Evolutionary conservation across 2,113 vertebrate genomes (phyloP).

Genomic region (Tachysurus fulvidraco): DNA sequence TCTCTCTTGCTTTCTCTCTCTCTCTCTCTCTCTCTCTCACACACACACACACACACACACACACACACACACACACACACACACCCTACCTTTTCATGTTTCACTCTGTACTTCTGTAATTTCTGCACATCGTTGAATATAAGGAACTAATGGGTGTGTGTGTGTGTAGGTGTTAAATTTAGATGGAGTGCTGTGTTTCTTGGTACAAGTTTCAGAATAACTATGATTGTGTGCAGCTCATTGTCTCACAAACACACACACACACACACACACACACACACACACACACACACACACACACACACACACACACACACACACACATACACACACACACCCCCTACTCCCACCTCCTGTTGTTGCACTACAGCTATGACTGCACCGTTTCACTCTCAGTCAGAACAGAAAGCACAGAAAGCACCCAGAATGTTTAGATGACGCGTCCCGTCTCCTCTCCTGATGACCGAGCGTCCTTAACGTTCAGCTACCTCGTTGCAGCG

Average conservation of each 20-base stretch:
- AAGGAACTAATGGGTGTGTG: not conserved
- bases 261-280: not conserved
- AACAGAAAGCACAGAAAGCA: not conserved
- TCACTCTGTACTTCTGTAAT: constrained; percentile 6
- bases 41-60: constrained; percentile 4
- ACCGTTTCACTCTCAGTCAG: constrained; percentile 42
- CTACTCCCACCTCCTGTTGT: not conserved
- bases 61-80: not conserved
- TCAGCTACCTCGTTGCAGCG: not conserved
- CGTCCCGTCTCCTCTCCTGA: not conserved
- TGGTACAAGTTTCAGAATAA: not conserved
- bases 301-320: not conserved
- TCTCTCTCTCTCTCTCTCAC: not conserved
- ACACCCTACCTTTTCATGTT: not conserved
- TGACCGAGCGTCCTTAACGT: not conserved
- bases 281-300: not conserved
- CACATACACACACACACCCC: not conserved
- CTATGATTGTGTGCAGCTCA: not conserved
- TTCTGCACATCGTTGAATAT: not conserved
- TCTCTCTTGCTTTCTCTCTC: no score
- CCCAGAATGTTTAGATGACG: not conserved
- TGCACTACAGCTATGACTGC: constrained; percentile 18
- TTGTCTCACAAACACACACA: not conserved
- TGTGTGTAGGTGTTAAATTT: not conserved
- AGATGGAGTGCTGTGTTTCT: not conserved